A percentile compares a stretch with the other conserved stretches of the same genome.
Evolutionary conservation across 2,888 invertebrate species (phyloP).

Genomic region (Anorthoa munda): DNA sequence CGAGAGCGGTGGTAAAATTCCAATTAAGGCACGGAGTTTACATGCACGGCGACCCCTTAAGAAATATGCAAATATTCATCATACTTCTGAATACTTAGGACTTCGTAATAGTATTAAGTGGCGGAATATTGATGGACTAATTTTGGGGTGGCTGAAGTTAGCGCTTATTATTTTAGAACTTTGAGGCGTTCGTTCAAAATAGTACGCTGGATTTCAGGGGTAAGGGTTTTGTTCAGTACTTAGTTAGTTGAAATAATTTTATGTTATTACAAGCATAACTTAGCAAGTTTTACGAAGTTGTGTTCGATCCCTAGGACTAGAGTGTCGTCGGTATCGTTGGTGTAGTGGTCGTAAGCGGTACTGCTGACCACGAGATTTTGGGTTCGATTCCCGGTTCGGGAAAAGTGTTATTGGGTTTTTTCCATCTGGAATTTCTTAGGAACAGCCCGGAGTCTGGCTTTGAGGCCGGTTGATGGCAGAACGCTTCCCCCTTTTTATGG

Average conservation of each 20-base stretch:
- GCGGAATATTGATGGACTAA: slow-evolving; percentile 64
- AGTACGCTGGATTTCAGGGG: slow-evolving; percentile 8
- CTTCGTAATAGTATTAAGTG: slow-evolving; percentile 67
- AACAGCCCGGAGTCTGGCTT: too few relatives aligned
- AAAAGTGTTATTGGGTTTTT: too few relatives aligned
- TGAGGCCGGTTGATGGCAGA: too few relatives aligned
- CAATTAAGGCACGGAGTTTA: slow-evolving; percentile 81
- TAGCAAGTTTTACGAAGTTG: too few relatives aligned
- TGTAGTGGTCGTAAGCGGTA: too few relatives aligned
- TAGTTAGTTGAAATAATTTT: not conserved
- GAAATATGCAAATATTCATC: slow-evolving; percentile 72
- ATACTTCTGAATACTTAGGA: slow-evolving; percentile 60
- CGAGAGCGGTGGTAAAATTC: slow-evolving; percentile 79
- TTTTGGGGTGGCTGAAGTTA: slow-evolving; percentile 34
- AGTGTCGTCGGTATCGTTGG: too few relatives aligned
- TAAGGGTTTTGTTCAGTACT: not conserved
- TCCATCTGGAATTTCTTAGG: too few relatives aligned
- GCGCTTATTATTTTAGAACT: slow-evolving; percentile 44
- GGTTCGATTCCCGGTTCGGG: too few relatives aligned
- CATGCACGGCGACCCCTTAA: slow-evolving; percentile 72
- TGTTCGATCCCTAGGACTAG: too few relatives aligned
- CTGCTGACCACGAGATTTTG: too few relatives aligned
- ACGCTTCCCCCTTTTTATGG: too few relatives aligned
- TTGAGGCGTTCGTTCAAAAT: not conserved
- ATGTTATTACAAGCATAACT: not conserved